phyloP scores from a whole-genome alignment of 2,888 invertebrate species.

The Eudasyphora cyanicolor region DNA sequence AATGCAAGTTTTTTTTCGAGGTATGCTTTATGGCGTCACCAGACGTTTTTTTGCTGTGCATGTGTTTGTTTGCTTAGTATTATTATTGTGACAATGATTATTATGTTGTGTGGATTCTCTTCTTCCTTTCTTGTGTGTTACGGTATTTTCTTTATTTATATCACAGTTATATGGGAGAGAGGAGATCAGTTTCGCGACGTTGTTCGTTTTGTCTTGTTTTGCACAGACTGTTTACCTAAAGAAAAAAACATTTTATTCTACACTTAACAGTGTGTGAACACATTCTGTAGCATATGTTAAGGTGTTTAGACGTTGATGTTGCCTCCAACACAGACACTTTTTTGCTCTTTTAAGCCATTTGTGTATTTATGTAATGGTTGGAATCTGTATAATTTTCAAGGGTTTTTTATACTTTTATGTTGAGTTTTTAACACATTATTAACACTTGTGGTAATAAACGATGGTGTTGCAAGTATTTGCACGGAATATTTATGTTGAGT shows the following conservation, averaged over 20 bases:
- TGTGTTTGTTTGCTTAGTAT: conserved; percentile 52
- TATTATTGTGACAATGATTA: conserved; percentile 52
- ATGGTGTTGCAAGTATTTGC: not conserved
- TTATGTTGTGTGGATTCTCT: conserved; percentile 43
- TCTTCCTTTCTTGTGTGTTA: conserved; percentile 18
- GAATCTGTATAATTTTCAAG: not conserved
- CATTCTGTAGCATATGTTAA: conserved; percentile 60
- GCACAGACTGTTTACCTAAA: conserved; percentile 53
- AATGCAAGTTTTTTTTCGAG: conserved; percentile 58
- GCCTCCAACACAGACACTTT: conserved; percentile 25
- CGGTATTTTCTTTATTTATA: conserved; percentile 50
- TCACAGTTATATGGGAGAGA: conserved; percentile 10
- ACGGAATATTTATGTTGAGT: not conserved
- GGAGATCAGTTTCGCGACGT: conserved; percentile 18
- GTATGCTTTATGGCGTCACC: conserved; percentile 62
- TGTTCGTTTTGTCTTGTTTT: conserved; percentile 28
- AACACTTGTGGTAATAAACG: conserved; percentile 25
- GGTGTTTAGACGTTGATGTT: conserved; percentile 45
- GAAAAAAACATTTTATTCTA: conserved; percentile 62
- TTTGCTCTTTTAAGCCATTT: conserved; percentile 48
- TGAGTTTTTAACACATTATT: conserved; percentile 40
- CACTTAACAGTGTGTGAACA: conserved; percentile 58
- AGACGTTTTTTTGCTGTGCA: conserved; percentile 49
- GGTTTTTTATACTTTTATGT: conserved; percentile 28
- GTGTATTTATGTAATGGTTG: too few relatives aligned